phyloP scores from a whole-genome alignment of 1,140 invertebrate species.

The Pachyrhynchus sulphureomaculatus region DNA sequence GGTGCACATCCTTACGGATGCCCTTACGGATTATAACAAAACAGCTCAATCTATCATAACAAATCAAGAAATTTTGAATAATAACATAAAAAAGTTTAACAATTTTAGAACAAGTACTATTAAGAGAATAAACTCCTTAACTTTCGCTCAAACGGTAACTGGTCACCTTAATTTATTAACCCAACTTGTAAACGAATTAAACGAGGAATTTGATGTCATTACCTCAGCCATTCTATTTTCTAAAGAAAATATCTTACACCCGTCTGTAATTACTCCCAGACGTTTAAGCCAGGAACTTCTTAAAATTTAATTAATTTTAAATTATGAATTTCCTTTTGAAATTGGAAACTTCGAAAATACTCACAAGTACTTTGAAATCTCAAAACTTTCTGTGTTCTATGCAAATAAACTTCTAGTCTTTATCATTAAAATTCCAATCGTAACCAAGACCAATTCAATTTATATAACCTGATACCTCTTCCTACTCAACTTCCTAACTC shows the following conservation, averaged over 20 bases:
- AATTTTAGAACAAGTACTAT: not conserved
- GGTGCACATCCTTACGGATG: conserved; percentile 15
- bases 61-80: too few relatives aligned
- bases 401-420: conserved; percentile 1
- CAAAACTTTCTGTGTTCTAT: not conserved
- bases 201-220: conserved; percentile 18
- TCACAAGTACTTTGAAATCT: conserved; percentile 12
- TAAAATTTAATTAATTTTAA: conserved; percentile 11
- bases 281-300: not conserved
- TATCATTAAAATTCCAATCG: conserved; percentile 4
- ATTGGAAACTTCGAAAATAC: not conserved
- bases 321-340: conserved; percentile 13
- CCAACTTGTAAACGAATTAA: conserved; percentile 15
- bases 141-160: not conserved
- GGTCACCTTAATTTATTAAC: conserved; percentile 17
- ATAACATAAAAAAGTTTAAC: not conserved
- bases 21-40: conserved; percentile 7
- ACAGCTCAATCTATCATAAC: not conserved
- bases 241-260: conserved; percentile 32
- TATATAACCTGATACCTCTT: conserved; percentile 11
- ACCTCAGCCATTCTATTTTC: conserved; percentile 26
- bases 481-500: not conserved
- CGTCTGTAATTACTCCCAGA: conserved; percentile 13
- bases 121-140: not conserved
- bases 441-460: not conserved